These are phyloP conservation scores for Pyralis farinalis DNA, from an alignment of 2,888 invertebrate species.

Conservation along the genomic window DNA sequence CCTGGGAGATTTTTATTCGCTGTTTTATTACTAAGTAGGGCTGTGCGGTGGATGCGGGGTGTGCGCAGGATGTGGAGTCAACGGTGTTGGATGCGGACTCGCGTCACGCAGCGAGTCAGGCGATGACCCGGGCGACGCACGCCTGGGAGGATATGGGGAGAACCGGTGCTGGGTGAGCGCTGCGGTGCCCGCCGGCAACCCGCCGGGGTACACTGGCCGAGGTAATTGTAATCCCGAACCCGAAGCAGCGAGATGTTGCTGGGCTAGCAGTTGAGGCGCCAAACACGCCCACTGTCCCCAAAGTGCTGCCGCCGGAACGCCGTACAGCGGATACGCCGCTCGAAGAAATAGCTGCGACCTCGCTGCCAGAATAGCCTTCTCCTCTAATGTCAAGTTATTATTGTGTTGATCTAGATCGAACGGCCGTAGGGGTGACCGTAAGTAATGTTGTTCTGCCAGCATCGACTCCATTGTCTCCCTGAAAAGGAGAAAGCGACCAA, in stretches of 20 bases:
- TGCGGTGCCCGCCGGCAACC: conserved; percentile 33
- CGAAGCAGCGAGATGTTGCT: conserved; percentile 82
- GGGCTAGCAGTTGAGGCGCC: conserved; percentile 84
- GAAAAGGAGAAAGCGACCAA: conserved; percentile 45
- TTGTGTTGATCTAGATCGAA: conserved; percentile 87
- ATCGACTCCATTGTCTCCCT: conserved; percentile 96
- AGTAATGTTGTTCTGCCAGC: conserved; percentile 91
- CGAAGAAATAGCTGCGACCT: conserved; percentile 87
- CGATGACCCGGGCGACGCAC: conserved; percentile 77
- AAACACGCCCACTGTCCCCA: conserved; percentile 88
- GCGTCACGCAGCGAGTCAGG: conserved; percentile 82
- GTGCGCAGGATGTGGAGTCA: conserved; percentile 48
- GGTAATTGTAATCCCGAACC: conserved; percentile 71
- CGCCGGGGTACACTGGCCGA: conserved; percentile 73
- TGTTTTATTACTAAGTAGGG: conserved; percentile 62
- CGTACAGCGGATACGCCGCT: conserved; percentile 83
- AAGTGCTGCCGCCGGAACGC: conserved; percentile 78
- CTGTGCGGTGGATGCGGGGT: conserved; percentile 67
- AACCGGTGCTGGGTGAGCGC: conserved; percentile 81
- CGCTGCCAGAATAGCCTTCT: conserved; percentile 88
- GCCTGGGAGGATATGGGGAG: conserved; percentile 80
- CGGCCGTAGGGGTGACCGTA: conserved; percentile 88
- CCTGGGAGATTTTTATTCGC: conserved; percentile 32
- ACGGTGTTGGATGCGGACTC: conserved; percentile 59
- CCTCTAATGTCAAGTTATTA: conserved; percentile 87